A percentile compares a stretch with the other conserved stretches of the same genome.
These are phyloP conservation scores for Galleria mellonella DNA, from an alignment of 1,140 invertebrate genomes.

Conservation along the genomic window DNA sequence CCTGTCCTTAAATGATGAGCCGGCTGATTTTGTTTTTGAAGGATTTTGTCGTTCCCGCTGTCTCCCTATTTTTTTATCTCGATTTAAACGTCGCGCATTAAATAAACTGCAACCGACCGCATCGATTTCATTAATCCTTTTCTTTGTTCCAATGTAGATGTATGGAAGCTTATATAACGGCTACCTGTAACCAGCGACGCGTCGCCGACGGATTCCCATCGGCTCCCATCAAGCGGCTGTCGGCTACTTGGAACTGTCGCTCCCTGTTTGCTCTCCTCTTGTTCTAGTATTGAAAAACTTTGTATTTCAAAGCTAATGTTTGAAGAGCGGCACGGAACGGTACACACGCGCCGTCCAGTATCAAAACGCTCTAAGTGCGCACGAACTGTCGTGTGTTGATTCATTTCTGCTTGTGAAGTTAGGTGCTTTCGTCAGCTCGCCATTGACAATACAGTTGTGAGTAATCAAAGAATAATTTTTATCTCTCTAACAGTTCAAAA, in stretches of 20 bases:
- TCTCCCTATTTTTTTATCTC: slow-evolving; percentile 16
- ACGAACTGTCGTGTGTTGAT: too few relatives aligned
- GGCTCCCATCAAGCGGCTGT: not conserved
- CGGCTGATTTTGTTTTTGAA: slow-evolving; percentile 24
- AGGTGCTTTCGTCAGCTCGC: too few relatives aligned
- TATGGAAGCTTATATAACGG: not conserved
- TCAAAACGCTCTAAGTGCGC: too few relatives aligned
- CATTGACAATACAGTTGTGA: too few relatives aligned
- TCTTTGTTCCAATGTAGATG: too few relatives aligned
- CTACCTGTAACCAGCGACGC: not conserved
- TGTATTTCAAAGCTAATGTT: not conserved
- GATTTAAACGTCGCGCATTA: not conserved
- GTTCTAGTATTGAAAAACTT: slow-evolving; percentile 9
- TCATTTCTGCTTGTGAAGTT: too few relatives aligned
- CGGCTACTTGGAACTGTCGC: slow-evolving; percentile 6
- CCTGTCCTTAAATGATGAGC: slow-evolving; percentile 38
- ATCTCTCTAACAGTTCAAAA: too few relatives aligned
- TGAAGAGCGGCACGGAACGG: not conserved
- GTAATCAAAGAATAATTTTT: too few relatives aligned
- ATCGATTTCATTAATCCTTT: too few relatives aligned
- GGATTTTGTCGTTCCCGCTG: slow-evolving; percentile 19
- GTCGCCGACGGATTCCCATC: not conserved
- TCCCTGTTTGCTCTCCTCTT: slow-evolving; percentile 7
- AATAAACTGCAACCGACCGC: too few relatives aligned
- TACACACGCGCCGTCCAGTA: not conserved